Conservation (phyloP, 2,888 invertebrate species). For the Dioctria linearis region DNA sequence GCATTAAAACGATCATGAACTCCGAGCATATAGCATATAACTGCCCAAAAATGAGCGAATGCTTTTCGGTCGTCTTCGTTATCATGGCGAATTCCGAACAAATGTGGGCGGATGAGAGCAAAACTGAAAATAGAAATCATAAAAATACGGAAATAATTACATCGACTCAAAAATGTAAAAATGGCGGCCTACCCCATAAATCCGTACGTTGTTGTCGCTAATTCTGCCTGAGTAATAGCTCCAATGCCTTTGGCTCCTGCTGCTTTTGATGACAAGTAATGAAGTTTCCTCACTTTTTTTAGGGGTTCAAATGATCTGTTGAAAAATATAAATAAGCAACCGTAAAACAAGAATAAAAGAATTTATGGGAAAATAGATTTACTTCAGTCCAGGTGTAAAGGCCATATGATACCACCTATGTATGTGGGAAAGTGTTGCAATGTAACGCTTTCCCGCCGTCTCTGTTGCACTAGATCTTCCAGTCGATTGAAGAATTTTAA, state of each 20-base stretch:
- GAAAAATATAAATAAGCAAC: neutral
- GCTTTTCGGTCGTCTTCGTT: constrained; percentile 79
- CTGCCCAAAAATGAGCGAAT: constrained; percentile 84
- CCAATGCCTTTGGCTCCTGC: constrained; percentile 71
- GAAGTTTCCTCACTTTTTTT: constrained; percentile 75
- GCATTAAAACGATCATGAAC: constrained; percentile 74
- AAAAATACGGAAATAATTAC: neutral
- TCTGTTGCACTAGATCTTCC: constrained; percentile 76
- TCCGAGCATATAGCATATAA: constrained; percentile 83
- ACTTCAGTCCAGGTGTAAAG: constrained; percentile 76
- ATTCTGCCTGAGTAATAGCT: constrained; percentile 80
- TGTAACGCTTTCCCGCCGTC: constrained; percentile 80
- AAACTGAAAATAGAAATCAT: constrained; percentile 64
- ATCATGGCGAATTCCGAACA: constrained; percentile 76
- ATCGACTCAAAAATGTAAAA: neutral
- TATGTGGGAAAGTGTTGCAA: constrained; percentile 81
- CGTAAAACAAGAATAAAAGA: too few species aligned
- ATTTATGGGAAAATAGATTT: constrained; percentile 50
- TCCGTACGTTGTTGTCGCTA: constrained; percentile 85
- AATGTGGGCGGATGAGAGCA: constrained; percentile 74
- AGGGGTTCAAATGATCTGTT: constrained; percentile 77
- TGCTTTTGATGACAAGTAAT: constrained; percentile 74
- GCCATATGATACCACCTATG: constrained; percentile 82
- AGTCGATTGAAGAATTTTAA: constrained; percentile 78
- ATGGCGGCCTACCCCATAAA: constrained; percentile 76